Evolutionary conservation across 2,113 vertebrate species (phyloP), one percentile per base, ranked within the genome.

Genomic region (Calidris pugnax): DNA sequence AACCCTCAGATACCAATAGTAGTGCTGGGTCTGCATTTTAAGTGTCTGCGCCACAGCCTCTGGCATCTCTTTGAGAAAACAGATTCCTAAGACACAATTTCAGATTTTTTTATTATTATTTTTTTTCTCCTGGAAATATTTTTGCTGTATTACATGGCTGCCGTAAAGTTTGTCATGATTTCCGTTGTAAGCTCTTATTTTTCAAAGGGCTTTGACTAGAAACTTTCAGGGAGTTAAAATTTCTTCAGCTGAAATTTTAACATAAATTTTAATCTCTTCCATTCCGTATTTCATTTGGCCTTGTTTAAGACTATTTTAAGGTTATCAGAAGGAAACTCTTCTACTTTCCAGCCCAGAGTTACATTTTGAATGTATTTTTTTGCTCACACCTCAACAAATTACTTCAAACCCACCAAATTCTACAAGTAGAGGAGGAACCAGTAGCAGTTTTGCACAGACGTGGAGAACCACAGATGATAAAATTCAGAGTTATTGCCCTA

Each of bases 181-280:
- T 83, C 43, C 16, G 18, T 51, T 80, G 5, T 28, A 86, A 60
- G 59, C 62, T 90, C 60, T 91, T 79, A 17, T 64, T 93, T 93
- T 92, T 68, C n/a, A 53, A 95, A 97, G 82, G 33, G 60, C 87
- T 95, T 28, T 53, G 51, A 53, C 26, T 95, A 56, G 78, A 87
- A 83, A 88, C 62, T 93, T 89, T 93, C 93, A 95, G 93, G 88
- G 91, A 94, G 69, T 97, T 91, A 87, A 94, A 88, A 84, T 80
- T 90, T 96, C 94, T 81, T 90, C 64, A 81, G 56, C 59, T 91
- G 86, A 72, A 78, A 86, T 93, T 89, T 86, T 96, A 96, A 86
- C 79, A 18, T 24, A 28, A 23, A 24, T 33, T 78, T 64, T 88
- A 41, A 86, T 85, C 59, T 79, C 47, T 14, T 59, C 33, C 32